Conservation (phyloP, 2,797 vertebrate species). For the Garrulus glandarius region DNA sequence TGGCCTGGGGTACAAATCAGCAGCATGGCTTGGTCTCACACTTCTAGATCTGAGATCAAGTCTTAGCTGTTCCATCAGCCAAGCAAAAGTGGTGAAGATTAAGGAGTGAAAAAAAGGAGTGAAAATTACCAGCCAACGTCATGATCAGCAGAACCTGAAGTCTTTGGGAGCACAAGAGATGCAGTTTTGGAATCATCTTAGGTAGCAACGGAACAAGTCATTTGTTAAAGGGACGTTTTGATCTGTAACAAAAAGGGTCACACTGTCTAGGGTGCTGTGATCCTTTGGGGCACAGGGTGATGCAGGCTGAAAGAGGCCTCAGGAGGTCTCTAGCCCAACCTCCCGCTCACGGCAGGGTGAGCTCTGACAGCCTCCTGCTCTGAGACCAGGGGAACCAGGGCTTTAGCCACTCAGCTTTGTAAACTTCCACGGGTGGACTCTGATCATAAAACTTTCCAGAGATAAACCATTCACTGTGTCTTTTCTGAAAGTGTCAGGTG, state of each 20-base stretch:
- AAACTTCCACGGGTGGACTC: not conserved
- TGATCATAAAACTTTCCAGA: not conserved
- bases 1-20: not conserved
- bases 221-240: not conserved
- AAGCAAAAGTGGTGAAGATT: fast-evolving
- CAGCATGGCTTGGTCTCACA: not conserved
- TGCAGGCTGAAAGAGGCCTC: not conserved
- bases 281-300: not conserved
- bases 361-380: not conserved
- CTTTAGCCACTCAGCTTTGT: not conserved
- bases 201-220: not conserved
- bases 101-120: no score
- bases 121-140: not conserved
- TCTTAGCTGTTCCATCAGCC: not conserved
- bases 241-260: not conserved
- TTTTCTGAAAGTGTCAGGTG: not conserved
- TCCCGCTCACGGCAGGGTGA: not conserved
- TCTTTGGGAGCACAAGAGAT: not conserved
- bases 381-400: not conserved
- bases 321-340: not conserved
- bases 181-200: not conserved
- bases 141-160: not conserved
- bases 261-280: not conserved
- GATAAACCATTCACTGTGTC: fast-evolving
- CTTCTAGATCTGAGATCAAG: not conserved